Percentiles rank a stretch among this genome's conserved stretches.
Conservation (phyloP, 2,888 invertebrate genomes). For the Melieria crassipennis region DNA sequence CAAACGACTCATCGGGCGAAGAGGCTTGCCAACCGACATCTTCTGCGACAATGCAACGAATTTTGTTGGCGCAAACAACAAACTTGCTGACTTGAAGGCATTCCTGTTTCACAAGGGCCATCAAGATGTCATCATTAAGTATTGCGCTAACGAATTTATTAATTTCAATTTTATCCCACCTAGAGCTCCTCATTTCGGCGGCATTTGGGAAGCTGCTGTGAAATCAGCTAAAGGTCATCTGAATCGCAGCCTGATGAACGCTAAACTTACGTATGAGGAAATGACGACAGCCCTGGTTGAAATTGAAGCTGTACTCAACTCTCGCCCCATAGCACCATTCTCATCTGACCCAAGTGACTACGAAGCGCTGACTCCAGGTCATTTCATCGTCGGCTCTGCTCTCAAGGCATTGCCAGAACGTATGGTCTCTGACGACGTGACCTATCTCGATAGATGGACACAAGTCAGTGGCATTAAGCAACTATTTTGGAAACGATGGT, state of each 20-base stretch:
- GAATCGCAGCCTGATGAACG: slow-evolving; percentile 15
- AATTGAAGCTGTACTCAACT: slow-evolving; percentile 38
- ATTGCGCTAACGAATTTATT: slow-evolving; percentile 26
- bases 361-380: slow-evolving; percentile 33
- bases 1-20: slow-evolving; percentile 31
- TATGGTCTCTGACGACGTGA: not conserved
- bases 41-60: slow-evolving; percentile 35
- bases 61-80: slow-evolving; percentile 28
- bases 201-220: slow-evolving; percentile 20
- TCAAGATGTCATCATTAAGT: slow-evolving; percentile 14
- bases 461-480: slow-evolving; percentile 29
- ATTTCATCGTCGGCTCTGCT: slow-evolving; percentile 30
- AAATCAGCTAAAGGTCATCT: slow-evolving; percentile 26
- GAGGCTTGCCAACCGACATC: slow-evolving; percentile 18
- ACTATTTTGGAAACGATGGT: slow-evolving; percentile 33
- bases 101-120: slow-evolving; percentile 16
- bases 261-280: slow-evolving; percentile 35
- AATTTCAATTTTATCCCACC: slow-evolving; percentile 32
- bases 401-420: slow-evolving; percentile 28
- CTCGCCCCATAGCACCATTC: slow-evolving; percentile 32
- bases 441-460: slow-evolving; percentile 15
- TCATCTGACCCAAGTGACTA: slow-evolving; percentile 32
- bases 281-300: slow-evolving; percentile 32
- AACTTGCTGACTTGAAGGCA: slow-evolving; percentile 26
- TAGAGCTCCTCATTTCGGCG: slow-evolving; percentile 30